Evolutionary conservation across 2,888 invertebrate genomes (phyloP).

Genomic region (Colletes collaris): DNA sequence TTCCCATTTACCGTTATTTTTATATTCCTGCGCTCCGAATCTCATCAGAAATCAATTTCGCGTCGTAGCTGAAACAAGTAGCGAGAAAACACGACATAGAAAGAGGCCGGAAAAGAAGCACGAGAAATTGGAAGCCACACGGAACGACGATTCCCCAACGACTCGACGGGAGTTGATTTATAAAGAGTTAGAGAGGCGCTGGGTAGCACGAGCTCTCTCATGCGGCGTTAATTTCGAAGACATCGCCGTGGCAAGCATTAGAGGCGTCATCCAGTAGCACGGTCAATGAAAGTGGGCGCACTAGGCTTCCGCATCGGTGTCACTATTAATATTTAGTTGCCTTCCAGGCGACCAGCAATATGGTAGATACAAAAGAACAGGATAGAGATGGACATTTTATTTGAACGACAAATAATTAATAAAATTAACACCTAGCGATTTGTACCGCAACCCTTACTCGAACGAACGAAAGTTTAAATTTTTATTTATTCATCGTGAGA

Average conservation of each 20-base stretch:
- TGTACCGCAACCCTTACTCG: too few species aligned
- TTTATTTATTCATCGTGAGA: too few species aligned
- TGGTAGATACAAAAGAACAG: slow-evolving; percentile 57
- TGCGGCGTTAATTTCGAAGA: slow-evolving; percentile 65
- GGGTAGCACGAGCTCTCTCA: slow-evolving; percentile 44
- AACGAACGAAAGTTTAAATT: too few species aligned
- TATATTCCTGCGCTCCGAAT: not conserved
- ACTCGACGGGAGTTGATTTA: slow-evolving; percentile 62
- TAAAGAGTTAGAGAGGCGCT: slow-evolving; percentile 42
- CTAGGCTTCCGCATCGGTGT: slow-evolving; percentile 31
- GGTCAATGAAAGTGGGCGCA: slow-evolving; percentile 34
- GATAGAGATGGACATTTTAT: too few species aligned
- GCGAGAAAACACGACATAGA: slow-evolving; percentile 1
- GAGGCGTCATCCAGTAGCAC: slow-evolving; percentile 47
- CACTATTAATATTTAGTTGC: slow-evolving; percentile 66
- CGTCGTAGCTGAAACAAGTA: not conserved
- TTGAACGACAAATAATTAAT: too few species aligned
- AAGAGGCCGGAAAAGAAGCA: slow-evolving; percentile 4
- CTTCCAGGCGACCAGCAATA: slow-evolving; percentile 54
- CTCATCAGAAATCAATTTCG: not conserved
- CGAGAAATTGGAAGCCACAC: slow-evolving; percentile 44
- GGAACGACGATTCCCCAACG: slow-evolving; percentile 46
- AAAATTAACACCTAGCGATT: too few species aligned
- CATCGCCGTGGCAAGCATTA: slow-evolving; percentile 51
- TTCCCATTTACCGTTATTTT: too few species aligned